Conservation (phyloP, 2,797 vertebrate species). For the Trichosurus vulpecula region DNA sequence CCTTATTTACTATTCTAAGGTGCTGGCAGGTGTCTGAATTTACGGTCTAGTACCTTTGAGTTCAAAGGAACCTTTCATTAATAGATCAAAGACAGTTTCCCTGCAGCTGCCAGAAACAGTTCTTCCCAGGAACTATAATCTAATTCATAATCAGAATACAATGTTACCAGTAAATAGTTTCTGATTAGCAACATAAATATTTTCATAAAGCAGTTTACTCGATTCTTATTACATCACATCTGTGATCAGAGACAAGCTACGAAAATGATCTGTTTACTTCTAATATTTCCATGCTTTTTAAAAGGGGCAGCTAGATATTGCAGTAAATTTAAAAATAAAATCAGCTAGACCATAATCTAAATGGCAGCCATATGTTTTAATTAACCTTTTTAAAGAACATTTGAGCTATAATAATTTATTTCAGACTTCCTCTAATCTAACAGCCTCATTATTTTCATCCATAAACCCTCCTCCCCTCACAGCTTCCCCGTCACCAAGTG, state of each 20-base stretch:
- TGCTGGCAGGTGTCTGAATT: neutral
- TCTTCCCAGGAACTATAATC: constrained; percentile 1
- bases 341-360: neutral
- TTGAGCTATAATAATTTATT: constrained; percentile 1
- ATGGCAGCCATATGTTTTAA: constrained; percentile 20
- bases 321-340: constrained; percentile 19
- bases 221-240: constrained; percentile 18
- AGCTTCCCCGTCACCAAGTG: neutral
- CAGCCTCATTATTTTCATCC: neutral
- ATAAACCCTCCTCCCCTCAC: neutral
- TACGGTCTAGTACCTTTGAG: neutral
- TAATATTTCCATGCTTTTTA: constrained; percentile 45
- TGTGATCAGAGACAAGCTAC: neutral
- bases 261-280: constrained; percentile 28
- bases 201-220: constrained; percentile 13
- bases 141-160: neutral
- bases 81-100: constrained; percentile 19
- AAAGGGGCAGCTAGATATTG: constrained; percentile 5
- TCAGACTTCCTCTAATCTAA: neutral
- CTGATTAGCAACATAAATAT: constrained; percentile 8
- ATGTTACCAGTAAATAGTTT: neutral
- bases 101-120: neutral
- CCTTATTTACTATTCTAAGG: constrained; percentile 48
- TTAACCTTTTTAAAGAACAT: constrained; percentile 32
- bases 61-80: constrained; percentile 48